Conservation (phyloP, 2,888 invertebrate species). For the Erebia palarica region DNA sequence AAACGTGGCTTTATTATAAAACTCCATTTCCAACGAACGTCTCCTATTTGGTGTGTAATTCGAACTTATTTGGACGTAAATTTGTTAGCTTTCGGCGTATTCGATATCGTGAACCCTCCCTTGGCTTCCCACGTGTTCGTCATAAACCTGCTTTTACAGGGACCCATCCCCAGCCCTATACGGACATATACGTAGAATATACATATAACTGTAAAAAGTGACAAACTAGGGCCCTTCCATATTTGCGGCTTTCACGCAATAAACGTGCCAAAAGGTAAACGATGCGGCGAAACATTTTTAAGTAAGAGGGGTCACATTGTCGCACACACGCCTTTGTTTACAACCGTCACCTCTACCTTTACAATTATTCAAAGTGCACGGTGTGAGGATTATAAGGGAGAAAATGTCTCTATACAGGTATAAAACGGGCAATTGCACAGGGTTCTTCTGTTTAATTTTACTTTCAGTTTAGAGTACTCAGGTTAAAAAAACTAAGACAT, state of each 20-base stretch:
- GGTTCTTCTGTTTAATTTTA: conserved; percentile 15
- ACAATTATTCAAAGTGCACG: conserved; percentile 39
- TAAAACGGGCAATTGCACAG: conserved; percentile 11
- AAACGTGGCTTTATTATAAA: conserved; percentile 11
- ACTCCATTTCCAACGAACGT: conserved; percentile 14
- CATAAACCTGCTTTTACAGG: conserved; percentile 76
- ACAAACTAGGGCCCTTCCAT: conserved; percentile 57
- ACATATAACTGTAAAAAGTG: conserved; percentile 57
- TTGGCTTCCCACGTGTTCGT: conserved; percentile 65
- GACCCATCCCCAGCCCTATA: conserved; percentile 56
- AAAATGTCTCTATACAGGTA: conserved; percentile 23
- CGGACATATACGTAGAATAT: conserved; percentile 40
- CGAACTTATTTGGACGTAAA: conserved; percentile 39
- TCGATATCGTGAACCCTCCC: conserved; percentile 57
- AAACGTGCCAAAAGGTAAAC: conserved; percentile 49
- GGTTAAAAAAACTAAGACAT: neutral
- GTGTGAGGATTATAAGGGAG: conserved; percentile 23
- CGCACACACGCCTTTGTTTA: conserved; percentile 36
- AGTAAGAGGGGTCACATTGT: conserved; percentile 40
- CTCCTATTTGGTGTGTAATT: conserved; percentile 32
- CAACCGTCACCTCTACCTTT: conserved; percentile 34
- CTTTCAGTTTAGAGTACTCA: conserved; percentile 5
- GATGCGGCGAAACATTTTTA: conserved; percentile 36
- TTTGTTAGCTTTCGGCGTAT: conserved; percentile 45
- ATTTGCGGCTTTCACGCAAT: conserved; percentile 59